Conservation (phyloP, 2,888 invertebrate genomes). For the Callyntrura sp. region DNA sequence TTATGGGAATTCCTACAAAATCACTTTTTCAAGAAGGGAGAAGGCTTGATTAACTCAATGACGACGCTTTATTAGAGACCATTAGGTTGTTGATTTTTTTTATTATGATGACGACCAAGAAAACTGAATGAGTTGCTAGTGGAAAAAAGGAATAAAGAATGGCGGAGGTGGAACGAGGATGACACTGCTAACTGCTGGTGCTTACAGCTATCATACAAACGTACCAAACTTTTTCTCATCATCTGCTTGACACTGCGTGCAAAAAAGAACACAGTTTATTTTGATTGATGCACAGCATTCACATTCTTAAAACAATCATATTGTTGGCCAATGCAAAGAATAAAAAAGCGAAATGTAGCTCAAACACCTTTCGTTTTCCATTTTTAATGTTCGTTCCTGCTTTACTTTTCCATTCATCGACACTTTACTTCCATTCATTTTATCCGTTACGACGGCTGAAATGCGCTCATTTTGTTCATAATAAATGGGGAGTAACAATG, state of each 20-base stretch:
- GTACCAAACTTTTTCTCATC: conserved; percentile 40
- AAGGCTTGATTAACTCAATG: conserved; percentile 66
- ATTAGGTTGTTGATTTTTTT: neutral
- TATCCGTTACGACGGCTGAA: no score
- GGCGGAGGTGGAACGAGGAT: no score
- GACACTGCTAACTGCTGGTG: no score
- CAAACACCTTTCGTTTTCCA: conserved; percentile 13
- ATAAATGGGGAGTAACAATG: no score
- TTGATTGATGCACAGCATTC: conserved; percentile 23
- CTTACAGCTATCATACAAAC: no score
- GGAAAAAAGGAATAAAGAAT: conserved; percentile 1
- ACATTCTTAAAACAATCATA: conserved; percentile 22
- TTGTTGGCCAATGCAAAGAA: conserved; percentile 3
- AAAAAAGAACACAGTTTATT: neutral
- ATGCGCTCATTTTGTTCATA: conserved; percentile 10
- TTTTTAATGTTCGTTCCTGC: no score
- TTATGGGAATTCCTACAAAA: no score
- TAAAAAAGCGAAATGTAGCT: conserved; percentile 9
- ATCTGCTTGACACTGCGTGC: conserved; percentile 19
- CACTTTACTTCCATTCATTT: conserved; percentile 14
- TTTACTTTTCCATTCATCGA: conserved; percentile 3
- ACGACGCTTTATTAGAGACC: conserved; percentile 50
- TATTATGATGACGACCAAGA: neutral
- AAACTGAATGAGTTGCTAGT: neutral
- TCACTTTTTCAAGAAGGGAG: no score